Evolutionary conservation across 2,888 invertebrate genomes (phyloP), one percentile per base, ranked within the genome.

Genomic region (Liopterus haemorrhoidalis): DNA sequence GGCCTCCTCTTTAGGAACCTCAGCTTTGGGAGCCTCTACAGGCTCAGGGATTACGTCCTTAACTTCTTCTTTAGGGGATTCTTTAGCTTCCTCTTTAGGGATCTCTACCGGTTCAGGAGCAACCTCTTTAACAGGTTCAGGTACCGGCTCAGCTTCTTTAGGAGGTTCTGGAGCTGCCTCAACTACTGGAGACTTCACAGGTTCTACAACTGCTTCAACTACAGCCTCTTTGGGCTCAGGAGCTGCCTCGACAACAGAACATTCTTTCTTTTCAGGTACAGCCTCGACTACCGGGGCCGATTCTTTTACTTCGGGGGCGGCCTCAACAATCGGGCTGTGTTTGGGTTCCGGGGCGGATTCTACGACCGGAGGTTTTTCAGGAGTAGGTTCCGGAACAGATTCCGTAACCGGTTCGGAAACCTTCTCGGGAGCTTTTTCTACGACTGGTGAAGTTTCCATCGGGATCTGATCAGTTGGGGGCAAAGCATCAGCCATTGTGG

Each of bases 401-500:
- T 56, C 56, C 24, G 53, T 54, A 32, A 52, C 53, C 16, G 55
- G 51, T 27, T 36, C 51, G 21, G 54, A 46, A 24, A 42, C 40
- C 24, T 45, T 46, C 44, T 47, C 50, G 36, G 55, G 49, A 43
- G 53, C 51, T 40, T 55, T 52, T 46, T 54, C 56, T 25, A 32
- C 32, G 25, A 20, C 32, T 41, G 37, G 28, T 42, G 31, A 41
- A 42, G 36, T 28, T 40, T 41, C 25, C n/a, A n/a, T n/a, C 44
- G 49, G 46, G 47, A 47, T 40, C 32, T 45, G 32, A 45, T 45
- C 45, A 45, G 45, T 39, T 32, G 71, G 57, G 70, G 74, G 57
- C 47, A 60, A 50, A 49, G 57, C 55, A 36, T 66, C 66, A 64
- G 78, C 78, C 75, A 79, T 79, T 53, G 78, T 78, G 63, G 76